These are phyloP conservation scores for Barypeithes pellucidus DNA, from an alignment of 2,888 invertebrate genomes.

Conservation along the genomic window DNA sequence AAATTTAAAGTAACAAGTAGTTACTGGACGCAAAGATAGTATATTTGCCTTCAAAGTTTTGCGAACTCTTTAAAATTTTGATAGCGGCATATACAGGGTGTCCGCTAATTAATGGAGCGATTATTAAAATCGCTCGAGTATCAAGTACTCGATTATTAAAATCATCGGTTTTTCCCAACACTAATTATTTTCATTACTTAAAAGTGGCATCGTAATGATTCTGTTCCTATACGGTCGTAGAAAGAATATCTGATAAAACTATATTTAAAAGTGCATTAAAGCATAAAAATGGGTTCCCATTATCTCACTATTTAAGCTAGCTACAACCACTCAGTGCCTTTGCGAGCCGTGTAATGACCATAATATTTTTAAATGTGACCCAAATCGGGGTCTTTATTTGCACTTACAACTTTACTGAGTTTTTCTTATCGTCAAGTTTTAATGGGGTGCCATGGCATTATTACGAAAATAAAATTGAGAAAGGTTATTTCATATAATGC, in stretches of 20 bases:
- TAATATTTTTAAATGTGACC: slow-evolving; percentile 24
- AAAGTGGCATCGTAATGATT: no score
- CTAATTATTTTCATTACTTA: no score
- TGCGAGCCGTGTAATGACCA: slow-evolving; percentile 17
- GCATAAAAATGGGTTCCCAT: not conserved
- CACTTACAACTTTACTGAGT: not conserved
- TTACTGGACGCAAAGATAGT: not conserved
- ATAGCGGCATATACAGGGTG: not conserved
- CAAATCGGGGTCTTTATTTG: slow-evolving; percentile 14
- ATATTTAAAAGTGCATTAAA: slow-evolving; percentile 5
- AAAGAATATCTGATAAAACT: not conserved
- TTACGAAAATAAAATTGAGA: not conserved
- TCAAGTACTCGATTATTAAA: no score
- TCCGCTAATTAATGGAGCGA: no score
- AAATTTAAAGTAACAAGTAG: not conserved
- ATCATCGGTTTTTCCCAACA: no score
- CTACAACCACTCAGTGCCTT: not conserved
- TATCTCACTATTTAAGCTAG: slow-evolving; percentile 10
- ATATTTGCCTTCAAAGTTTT: slow-evolving; percentile 29
- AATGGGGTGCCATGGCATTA: slow-evolving; percentile 7
- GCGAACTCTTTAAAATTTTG: slow-evolving; percentile 23
- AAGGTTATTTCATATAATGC: not conserved
- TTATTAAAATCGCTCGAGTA: no score
- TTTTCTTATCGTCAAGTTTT: slow-evolving; percentile 19
- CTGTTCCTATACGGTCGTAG: no score